Base-by-base conservation (phyloP, 2,113 vertebrate genomes). In the Fulica atra region DNA sequence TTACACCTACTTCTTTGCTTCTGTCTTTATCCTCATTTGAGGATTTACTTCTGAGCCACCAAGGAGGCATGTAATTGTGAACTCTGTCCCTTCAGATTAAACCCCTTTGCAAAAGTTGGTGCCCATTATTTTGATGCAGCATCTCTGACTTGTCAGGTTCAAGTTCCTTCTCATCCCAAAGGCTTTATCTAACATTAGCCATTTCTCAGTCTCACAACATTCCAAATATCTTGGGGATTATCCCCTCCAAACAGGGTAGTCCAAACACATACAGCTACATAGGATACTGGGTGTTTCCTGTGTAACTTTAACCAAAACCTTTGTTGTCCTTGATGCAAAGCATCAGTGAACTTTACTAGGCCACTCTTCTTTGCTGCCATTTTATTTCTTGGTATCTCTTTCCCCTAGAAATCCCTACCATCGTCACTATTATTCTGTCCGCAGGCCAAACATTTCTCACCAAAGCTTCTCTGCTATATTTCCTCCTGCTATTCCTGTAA, bases 211-310 rank as follows among this genome's bases (percentile, higher is more conserved):
- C 65, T 73, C 54, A 91, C 23, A 81, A 1, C 26, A 66, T 86
- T 88, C 42, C n/a, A 89, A 38, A n/a, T 66, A 74, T 36, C 73
- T 76, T 50, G 57, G 60, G 16, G 21, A 68, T 72, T 56, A 13
- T 68, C 11, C 76, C 11, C 24, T 84, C 11, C 38, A 54, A 7
- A 21, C 21, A 74, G 3, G 28, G n/a, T 7, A 66, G 42, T 59
- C 14, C 42, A 70, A 66, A 44, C 24, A 63, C 14, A 25, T 11
- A 10, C 9, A 29, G 25, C 3, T 63, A 11, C 38, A 20, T n/a
- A 33, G 44, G 59, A 38, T 24, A 60, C 28, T 24, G 40, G 12
- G 20, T 81, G 23, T 50, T 0, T 0, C 38, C 59, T 56, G n/a
- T 2, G 3, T 26, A 42, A 19, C 29, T 40, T 6, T 29, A 48